Evolutionary conservation across 2,113 vertebrate species (phyloP).

Genomic region (Plecotus auritus): DNA sequence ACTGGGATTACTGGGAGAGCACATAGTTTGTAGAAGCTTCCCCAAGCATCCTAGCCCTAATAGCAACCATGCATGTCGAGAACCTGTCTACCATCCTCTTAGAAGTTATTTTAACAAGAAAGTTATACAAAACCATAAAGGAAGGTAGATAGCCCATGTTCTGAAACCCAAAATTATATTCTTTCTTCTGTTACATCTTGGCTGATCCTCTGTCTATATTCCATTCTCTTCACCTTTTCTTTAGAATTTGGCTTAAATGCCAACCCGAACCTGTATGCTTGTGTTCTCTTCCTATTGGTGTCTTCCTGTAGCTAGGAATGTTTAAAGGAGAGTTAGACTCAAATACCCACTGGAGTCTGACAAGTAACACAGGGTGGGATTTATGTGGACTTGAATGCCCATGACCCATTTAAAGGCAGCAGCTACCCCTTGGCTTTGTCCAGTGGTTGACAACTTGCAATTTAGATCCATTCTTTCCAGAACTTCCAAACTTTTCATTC

Average conservation of each 20-base stretch:
- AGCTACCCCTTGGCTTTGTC: neutral
- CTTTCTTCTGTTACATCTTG: neutral
- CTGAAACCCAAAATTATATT: neutral
- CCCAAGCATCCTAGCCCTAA: neutral
- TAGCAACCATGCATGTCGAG: neutral
- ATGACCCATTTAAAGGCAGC: neutral
- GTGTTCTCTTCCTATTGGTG: neutral
- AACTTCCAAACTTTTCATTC: neutral
- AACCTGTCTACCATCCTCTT: neutral
- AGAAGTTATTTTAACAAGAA: neutral
- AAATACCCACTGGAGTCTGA: neutral
- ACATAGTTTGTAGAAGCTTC: neutral
- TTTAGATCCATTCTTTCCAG: neutral
- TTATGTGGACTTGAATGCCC: neutral
- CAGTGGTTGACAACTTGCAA: neutral
- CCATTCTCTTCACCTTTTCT: neutral
- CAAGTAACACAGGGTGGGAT: neutral
- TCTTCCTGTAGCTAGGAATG: neutral
- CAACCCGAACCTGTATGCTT: neutral
- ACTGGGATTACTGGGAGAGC: neutral
- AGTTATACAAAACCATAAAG: neutral
- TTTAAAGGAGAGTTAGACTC: neutral
- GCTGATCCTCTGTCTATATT: neutral
- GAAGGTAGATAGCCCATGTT: neutral
- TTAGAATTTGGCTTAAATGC: neutral